Evolutionary conservation across 1,140 invertebrate genomes (phyloP), one percentile per base, ranked within the genome.

Genomic region (Drosophila murphyi): DNA sequence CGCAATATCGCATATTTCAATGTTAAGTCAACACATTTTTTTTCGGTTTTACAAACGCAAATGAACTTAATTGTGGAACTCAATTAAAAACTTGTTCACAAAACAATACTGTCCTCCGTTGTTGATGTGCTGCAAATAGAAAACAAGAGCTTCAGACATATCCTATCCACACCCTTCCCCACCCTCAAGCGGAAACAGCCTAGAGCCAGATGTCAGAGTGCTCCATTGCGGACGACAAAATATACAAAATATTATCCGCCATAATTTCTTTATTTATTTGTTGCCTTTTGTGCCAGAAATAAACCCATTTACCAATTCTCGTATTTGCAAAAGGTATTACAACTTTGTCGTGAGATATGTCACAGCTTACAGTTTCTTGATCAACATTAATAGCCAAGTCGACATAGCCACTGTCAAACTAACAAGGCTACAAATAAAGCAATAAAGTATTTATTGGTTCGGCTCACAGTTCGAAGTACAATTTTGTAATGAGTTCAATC

Each of bases 261-360:
- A 48, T 62, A 47, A 73, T 50, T 37, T 29, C 0, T 34, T 51
- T 64, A 57, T 72, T 80, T 83, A 63, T 83, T 69, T 80, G 52
- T 72, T 37, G 35, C 48, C 65, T 67, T 70, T 59, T 74, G 69
- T 78, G 61, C 48, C 59, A 79, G 64, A 74, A 67, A 78, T 82
- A 78, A 71, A 74, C 51, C 20, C 47, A 48, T 5, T 55, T 20
- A 20, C 20, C 20, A 20, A 63, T 79, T 71, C 55, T 37, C 41
- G 65, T 82, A 51, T 63, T 57, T 52, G 39, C 39, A 72, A 43
- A 61, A 65, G 43, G 55, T 20, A 20, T 20, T 2, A 20, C 20
- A 20, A 20, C 1, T 20, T 20, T 20, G 20, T 20, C 20, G 20
- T 20, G 20, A 20, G 1, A 20, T 20, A 20, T 20, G 20, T 20